These are phyloP conservation scores for Latrodectus geometricus DNA, from an alignment of 1,140 invertebrate genomes.

Conservation along the genomic window DNA sequence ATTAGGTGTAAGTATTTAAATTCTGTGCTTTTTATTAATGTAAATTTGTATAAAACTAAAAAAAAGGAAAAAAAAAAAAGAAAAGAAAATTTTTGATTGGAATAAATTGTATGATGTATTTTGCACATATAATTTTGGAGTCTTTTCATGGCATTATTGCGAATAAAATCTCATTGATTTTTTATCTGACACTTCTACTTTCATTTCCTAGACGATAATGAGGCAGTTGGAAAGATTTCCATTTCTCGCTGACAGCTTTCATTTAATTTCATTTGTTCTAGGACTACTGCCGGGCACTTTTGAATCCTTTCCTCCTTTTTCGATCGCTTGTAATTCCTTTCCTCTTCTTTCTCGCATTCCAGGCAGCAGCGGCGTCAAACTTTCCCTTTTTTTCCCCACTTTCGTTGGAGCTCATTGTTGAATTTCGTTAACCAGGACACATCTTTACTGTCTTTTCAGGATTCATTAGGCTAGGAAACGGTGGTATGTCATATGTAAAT, in stretches of 20 bases:
- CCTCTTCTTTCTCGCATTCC: neutral
- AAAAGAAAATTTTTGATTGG: too few relatives aligned
- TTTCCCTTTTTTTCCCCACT: neutral
- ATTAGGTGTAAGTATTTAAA: too few relatives aligned
- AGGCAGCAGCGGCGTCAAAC: neutral
- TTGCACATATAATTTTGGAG: too few relatives aligned
- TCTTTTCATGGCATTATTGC: too few relatives aligned
- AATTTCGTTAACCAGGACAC: neutral
- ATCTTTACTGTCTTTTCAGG: neutral
- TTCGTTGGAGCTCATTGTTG: neutral
- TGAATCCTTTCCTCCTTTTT: neutral
- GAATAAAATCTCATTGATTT: neutral
- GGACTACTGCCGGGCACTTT: neutral
- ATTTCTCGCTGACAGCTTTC: conserved; percentile 3
- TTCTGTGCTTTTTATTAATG: too few relatives aligned
- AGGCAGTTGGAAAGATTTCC: neutral
- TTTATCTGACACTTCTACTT: neutral
- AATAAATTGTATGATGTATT: too few relatives aligned
- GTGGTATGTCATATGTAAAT: neutral
- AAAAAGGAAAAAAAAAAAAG: too few relatives aligned
- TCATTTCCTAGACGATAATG: neutral
- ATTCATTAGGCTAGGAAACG: neutral
- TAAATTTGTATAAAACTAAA: too few relatives aligned
- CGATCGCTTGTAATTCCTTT: neutral
- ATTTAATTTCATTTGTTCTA: conserved; percentile 32